Evolutionary conservation across 1,140 invertebrate genomes (phyloP), one percentile per base, ranked within the genome.

Genomic region (Solen grandis): DNA sequence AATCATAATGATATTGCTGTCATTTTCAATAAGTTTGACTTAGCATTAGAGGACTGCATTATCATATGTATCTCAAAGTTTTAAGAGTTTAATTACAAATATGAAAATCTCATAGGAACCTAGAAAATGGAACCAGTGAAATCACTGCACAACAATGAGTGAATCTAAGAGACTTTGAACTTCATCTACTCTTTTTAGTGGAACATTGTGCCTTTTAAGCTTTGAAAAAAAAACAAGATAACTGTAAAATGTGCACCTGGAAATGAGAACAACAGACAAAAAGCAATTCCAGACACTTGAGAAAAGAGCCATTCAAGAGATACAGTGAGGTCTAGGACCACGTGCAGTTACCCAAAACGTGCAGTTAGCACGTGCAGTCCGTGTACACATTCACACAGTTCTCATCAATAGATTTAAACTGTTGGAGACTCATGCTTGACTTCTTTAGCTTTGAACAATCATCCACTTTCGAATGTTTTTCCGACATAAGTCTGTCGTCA

Each of bases 401-500:
- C 57, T 73, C 72, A 29, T 78, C 46, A 22, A 79, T 55, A 22
- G 63, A 66, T 36, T 75, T 79, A 27, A 86, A 84, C 35, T 86
- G 79, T 27, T 86, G 82, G 16, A 86, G 54, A 57, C 82, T 84
- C 14, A 73, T 60, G 54, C 85, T 86, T 16, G 82, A 76, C 46
- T 82, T 84, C 31, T 46, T 74, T 16, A 59, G 60, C 35, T 63
- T 75, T 25, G 70, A 36, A 16, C 27, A 8, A 19, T 70, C 65
- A 36, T 41, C 59, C 31, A 50, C 36, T 52, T 25, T 16, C 85
- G 70, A 57, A 57, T 31, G 52, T 66, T 68, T 76, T 22, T 84
- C 77, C n/a, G 81, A 79, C 96, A 97, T 97, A 93, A 97, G 96
- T 36, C 96, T 93, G 87, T 97, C 96, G 87, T 97, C 96, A 88